Evolutionary conservation across 2,888 invertebrate species (phyloP), one percentile per base, ranked within the genome.

Genomic region (Tuta absoluta): DNA sequence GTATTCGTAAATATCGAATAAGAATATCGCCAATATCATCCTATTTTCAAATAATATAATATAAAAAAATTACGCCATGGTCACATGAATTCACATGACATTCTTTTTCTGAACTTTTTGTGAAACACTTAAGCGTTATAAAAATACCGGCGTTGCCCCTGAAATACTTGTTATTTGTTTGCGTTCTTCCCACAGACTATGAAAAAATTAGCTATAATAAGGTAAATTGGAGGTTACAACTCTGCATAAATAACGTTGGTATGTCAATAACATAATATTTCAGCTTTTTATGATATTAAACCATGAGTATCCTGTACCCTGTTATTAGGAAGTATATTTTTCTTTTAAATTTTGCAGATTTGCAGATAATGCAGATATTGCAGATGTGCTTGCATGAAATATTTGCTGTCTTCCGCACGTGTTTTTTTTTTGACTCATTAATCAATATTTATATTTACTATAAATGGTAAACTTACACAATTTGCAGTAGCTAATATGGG

Each of bases 221-320:
- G 45, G 62, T 62, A 37, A 33, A 65, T 65, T 72, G 72, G 71
- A 64, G 67, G 41, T 62, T 72, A 69, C 71, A 77, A 33, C 79
- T 79, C 77, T 82, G 78, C 80, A 82, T 82, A 82, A 81, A 81
- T 73, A 71, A 73, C 68, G 65, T 65, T 66, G 69, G 74, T 78
- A 75, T 75, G 76, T 71, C 66, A 62, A 66, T 64, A 62, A 66
- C 62, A 61, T 33, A 33, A 49, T 61, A 21, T 84, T 82, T 84
- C 76, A 79, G 75, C 74, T 80, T 77, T 74, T 73, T 65, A 66
- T 75, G 80, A 33, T 1, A 8, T 8, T 33, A 33, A 33, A 33
- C 28, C 5, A 28, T 4, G 28, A 2, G 2, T 51, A 51, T n/a
- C n/a, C n/a, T n/a, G n/a, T 71, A 59, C 62, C 71, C 69, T 62